Evolutionary conservation across 2,113 vertebrate species (phyloP), one percentile per base, ranked within the genome.

Genomic region (Nannobrachium achirus): DNA sequence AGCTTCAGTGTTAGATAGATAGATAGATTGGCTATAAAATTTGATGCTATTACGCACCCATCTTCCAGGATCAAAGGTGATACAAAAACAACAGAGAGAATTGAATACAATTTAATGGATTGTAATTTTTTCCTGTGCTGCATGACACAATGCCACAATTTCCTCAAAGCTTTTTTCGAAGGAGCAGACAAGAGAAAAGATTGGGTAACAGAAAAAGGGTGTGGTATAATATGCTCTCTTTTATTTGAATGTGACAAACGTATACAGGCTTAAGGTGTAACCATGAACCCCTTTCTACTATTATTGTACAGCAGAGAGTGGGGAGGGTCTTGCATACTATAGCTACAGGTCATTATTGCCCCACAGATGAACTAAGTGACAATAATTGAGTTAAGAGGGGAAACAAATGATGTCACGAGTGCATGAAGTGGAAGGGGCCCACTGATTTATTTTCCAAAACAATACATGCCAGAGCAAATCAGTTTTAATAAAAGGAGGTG

Each of bases 301-400:
- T 72, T 38, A 52, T 48, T 11, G 39, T 20, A 48, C 56, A 61
- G 63, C 69, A 63, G 56, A 57, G 72, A 78, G 56, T 44, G 64
- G 63, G 76, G 20, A 55, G 71, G 60, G 76, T 71, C 66, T 58
- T 40, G 61, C 58, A 10, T 60, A 65, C 55, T 85, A 74, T 77
- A 78, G 71, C 84, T 86, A 86, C 86, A 88, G 81, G 86, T 88
- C 86, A 88, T 64, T 75, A 71, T 76, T 88, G 86, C 67, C 82
- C 77, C 76, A 52, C 75, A 90, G 84, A 88, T 92, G 89, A 92
- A 92, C 89, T 88, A 90, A 91, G 90, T 89, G 88, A 90, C 87
- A 91, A 90, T 89, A 91, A 91, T 89, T 89, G 89, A 90, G 89
- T 89, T 91, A 90, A 90, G 81, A 90, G 85, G 88, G 88, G 78